Evolutionary conservation across 2,113 vertebrate species (phyloP).

Genomic region (Chinchilla lanigera): DNA sequence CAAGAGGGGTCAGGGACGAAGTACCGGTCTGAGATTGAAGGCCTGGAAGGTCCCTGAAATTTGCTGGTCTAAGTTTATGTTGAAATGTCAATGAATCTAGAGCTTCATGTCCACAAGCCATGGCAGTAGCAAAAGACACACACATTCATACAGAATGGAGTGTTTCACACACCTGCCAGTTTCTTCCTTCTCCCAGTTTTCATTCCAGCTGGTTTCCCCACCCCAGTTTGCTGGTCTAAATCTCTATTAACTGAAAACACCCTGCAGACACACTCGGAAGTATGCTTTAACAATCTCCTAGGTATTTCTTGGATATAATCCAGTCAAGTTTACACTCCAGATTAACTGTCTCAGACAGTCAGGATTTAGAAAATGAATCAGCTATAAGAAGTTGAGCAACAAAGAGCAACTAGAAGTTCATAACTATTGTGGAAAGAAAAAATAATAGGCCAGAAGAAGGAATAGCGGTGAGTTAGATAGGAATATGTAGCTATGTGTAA

Average conservation of each 20-base stretch:
- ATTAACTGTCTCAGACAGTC: not conserved
- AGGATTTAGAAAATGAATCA: not conserved
- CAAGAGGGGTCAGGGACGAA: not conserved
- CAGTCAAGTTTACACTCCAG: not conserved
- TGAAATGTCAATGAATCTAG: not conserved
- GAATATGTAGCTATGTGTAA: not conserved
- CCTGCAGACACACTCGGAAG: not conserved
- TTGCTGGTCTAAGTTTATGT: not conserved
- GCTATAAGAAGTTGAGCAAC: not conserved
- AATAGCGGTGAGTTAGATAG: not conserved
- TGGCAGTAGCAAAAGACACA: not conserved
- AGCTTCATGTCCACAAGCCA: not conserved
- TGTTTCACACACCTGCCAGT: not conserved
- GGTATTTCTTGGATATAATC: not conserved
- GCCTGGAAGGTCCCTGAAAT: not conserved
- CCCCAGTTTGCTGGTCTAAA: not conserved
- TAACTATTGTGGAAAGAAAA: not conserved
- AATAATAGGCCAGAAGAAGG: not conserved
- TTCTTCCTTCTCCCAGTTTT: not conserved
- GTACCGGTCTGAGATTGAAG: not conserved
- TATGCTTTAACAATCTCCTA: not conserved
- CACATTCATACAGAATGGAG: not conserved
- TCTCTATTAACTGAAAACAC: not conserved
- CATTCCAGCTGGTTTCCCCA: not conserved
- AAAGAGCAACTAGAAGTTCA: not conserved